Conservation (phyloP, 2,888 invertebrate genomes). For the Heteromurus nitidus region DNA sequence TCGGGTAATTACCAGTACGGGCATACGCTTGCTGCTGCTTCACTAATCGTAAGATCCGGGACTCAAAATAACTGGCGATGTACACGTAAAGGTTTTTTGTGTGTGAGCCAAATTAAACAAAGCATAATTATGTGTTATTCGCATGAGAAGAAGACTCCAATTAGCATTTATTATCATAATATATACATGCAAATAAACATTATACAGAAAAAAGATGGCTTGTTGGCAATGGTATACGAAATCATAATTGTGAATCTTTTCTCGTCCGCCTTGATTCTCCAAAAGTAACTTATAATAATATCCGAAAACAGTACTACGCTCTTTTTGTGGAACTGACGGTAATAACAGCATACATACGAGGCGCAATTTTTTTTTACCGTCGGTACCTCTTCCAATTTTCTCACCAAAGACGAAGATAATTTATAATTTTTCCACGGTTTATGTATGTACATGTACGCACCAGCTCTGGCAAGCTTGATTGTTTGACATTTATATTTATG, state of each 20-base stretch:
- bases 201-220: not conserved
- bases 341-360: not conserved
- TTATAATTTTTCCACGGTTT: not conserved
- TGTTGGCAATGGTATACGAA: not conserved
- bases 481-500: slow-evolving; percentile 45
- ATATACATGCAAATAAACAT: not conserved
- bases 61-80: too few relatives aligned
- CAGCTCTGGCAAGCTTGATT: not conserved
- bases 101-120: too few relatives aligned
- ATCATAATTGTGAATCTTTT: slow-evolving; percentile 6
- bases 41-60: too few relatives aligned
- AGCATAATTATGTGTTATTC: too few relatives aligned
- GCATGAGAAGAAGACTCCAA: not conserved
- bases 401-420: too few relatives aligned
- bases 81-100: too few relatives aligned
- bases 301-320: not conserved
- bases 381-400: too few relatives aligned
- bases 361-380: not conserved
- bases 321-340: not conserved
- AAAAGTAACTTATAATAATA: not conserved
- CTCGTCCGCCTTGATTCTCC: slow-evolving; percentile 54
- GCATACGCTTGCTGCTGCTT: too few relatives aligned
- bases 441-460: not conserved
- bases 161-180: slow-evolving; percentile 2
- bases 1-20: too few relatives aligned